Evolutionary conservation across 1,140 invertebrate genomes (phyloP).

Genomic region (Plectrocnemia conspersa): DNA sequence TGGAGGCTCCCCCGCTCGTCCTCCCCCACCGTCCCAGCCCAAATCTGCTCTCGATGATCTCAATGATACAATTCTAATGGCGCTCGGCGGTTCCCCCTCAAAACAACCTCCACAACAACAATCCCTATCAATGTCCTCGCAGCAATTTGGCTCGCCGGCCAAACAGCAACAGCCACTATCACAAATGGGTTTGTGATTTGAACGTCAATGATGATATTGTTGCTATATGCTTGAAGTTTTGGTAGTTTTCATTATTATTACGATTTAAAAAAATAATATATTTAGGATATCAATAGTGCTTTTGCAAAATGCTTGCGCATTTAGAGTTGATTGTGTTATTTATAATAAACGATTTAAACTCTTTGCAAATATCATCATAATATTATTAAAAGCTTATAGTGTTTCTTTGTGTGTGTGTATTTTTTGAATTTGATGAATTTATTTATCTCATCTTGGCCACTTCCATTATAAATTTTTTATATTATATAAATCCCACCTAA

Average conservation of each 20-base stretch:
- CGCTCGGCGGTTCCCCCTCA: constrained; percentile 60
- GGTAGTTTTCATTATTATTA: constrained; percentile 4
- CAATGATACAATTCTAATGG: constrained; percentile 65
- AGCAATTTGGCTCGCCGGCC: constrained; percentile 58
- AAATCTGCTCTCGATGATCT: constrained; percentile 68
- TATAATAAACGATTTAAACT: no score
- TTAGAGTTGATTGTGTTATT: no score
- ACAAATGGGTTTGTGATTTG: constrained; percentile 46
- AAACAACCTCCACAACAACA: constrained; percentile 47
- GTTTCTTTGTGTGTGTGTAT: no score
- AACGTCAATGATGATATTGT: constrained; percentile 22
- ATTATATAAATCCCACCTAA: no score
- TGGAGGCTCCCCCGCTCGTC: constrained; percentile 50
- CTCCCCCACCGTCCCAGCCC: constrained; percentile 45
- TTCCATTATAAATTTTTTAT: no score
- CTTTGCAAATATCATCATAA: no score
- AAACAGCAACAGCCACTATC: constrained; percentile 53
- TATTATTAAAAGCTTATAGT: no score
- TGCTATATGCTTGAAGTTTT: constrained; percentile 20
- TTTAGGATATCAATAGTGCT: constrained; percentile 10
- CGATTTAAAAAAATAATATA: no score
- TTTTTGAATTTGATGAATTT: no score
- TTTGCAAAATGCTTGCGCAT: constrained; percentile 5
- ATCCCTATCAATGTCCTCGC: constrained; percentile 42
- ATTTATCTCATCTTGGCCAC: no score